Base-by-base conservation (phyloP, 2,113 vertebrate species). In the Willisornis vidua region DNA sequence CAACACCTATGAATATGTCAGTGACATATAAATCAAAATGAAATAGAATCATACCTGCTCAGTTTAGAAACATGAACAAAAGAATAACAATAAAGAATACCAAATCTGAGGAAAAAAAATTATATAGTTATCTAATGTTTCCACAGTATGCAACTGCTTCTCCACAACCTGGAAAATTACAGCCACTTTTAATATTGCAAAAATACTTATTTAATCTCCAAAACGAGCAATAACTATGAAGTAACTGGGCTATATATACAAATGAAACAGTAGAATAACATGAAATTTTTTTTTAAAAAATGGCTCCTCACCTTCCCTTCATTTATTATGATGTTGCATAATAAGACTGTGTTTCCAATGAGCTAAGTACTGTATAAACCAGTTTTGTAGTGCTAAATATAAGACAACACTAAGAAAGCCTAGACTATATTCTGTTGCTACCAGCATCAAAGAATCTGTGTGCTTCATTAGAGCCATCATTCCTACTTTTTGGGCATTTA, bases 271-370 rank as follows among this genome's bases (percentile, higher is more conserved):
- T 41, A 74, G 24, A 68, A 74, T 63, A 13, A 39, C 14, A 45
- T 7, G 3, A 67, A 71, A 51, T n/a, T n/a, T n/a, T n/a, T n/a
- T n/a, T n/a, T 31, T 29, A 0, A 9, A 10, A 59, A 19, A 2
- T 12, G 0, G 2, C 10, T 70, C 12, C 54, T 62, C 22, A 19
- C 4, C 2, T 48, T 66, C 23, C 46, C 8, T 61, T 52, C 12
- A 66, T 25, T 31, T 71, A 13, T 17, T 54, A 11, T 17, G 18
- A 52, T 13, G 12, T 14, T 73, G 17, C 15, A 54, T 75, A 68
- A 26, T 12, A 57, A 20, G 15, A 73, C 8, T 70, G 31, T 51
- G 7, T 46, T 19, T 49, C 25, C 19, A 33, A 31, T 51, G 13
- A 67, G 28, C 25, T 24, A 63, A 63, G 48, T 25, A 39, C 28